phyloP scores from a whole-genome alignment of 2,113 vertebrate species.

The Ascaphus truei region DNA sequence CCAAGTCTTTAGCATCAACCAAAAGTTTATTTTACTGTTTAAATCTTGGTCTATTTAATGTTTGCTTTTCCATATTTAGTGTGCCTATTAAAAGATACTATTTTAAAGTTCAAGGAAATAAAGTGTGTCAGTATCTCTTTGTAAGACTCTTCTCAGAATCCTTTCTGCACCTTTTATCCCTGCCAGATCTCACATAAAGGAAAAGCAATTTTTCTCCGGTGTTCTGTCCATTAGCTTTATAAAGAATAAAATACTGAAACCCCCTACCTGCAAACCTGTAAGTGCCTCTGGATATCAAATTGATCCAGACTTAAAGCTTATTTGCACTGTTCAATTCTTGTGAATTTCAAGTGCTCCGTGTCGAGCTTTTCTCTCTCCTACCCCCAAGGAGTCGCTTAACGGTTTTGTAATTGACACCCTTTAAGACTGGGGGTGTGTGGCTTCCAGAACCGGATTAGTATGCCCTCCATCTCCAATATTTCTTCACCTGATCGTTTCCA shows the following conservation, averaged over 20 bases:
- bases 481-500: neutral
- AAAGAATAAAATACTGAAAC: slow-evolving; percentile 5
- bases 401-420: slow-evolving; percentile 11
- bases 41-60: too few relatives aligned
- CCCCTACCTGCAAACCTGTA: neutral
- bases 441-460: neutral
- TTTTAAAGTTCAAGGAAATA: neutral
- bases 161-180: slow-evolving; percentile 3
- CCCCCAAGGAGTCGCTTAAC: neutral
- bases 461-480: slow-evolving; percentile 12
- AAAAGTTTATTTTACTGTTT: too few relatives aligned
- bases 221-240: slow-evolving; percentile 21
- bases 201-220: neutral
- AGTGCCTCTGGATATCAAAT: neutral
- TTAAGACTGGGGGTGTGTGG: slow-evolving; percentile 2
- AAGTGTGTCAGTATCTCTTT: neutral
- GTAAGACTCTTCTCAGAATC: slow-evolving; percentile 5
- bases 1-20: too few relatives aligned
- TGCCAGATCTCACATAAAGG: neutral
- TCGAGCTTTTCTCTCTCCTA: neutral
- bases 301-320: slow-evolving; percentile 22
- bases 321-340: neutral
- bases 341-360: slow-evolving; percentile 9
- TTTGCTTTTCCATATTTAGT: too few relatives aligned
- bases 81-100: too few relatives aligned